phyloP scores from a whole-genome alignment of 2,888 invertebrate species.

The Strigamia crassipes region DNA sequence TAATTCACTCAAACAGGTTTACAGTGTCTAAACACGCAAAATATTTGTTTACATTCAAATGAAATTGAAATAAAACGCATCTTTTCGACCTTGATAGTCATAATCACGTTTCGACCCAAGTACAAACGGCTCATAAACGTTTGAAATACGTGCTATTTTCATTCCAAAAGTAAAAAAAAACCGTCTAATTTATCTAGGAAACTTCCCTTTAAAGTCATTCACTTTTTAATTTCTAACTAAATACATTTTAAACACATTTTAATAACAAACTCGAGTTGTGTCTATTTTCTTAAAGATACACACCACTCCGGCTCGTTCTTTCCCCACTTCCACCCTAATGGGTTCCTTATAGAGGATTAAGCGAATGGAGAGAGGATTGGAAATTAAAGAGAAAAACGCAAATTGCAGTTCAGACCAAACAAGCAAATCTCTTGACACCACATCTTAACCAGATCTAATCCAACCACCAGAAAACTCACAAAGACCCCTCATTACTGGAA shows the following conservation, averaged over 20 bases:
- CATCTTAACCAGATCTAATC: not conserved
- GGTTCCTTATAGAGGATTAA: not conserved
- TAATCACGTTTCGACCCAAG: too few relatives aligned
- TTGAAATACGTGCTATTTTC: too few relatives aligned
- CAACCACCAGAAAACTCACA: not conserved
- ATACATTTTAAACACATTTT: not conserved
- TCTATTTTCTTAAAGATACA: not conserved
- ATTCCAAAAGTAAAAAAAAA: too few relatives aligned
- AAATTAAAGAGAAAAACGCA: not conserved
- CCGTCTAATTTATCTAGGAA: too few relatives aligned
- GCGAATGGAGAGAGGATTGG: not conserved
- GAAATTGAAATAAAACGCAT: too few relatives aligned
- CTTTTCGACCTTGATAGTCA: too few relatives aligned
- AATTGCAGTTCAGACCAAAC: not conserved
- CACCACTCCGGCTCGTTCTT: not conserved
- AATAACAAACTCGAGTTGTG: not conserved
- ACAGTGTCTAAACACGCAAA: too few relatives aligned
- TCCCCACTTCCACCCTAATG: not conserved
- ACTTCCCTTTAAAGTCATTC: too few relatives aligned
- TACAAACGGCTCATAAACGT: too few relatives aligned
- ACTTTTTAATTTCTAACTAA: not conserved
- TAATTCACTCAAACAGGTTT: too few relatives aligned
- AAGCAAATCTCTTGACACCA: not conserved
- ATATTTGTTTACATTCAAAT: too few relatives aligned
- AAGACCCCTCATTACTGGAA: not conserved